Evolutionary conservation across 2,797 vertebrate genomes (phyloP).

Genomic region (Setipinna tenuifilis): DNA sequence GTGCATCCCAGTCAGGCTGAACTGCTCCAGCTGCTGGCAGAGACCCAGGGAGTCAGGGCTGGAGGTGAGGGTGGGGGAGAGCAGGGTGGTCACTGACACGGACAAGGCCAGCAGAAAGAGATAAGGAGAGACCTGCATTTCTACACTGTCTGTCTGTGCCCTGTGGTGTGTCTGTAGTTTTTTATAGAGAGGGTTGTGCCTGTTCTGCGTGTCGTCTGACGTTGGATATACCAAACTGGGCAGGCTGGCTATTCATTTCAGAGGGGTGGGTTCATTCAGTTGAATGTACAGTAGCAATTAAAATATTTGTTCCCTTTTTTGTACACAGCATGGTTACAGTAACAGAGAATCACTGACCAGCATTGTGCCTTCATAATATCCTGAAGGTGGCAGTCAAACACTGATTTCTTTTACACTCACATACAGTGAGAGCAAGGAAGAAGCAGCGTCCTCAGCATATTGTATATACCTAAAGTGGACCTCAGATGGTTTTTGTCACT

Average conservation of each 20-base stretch:
- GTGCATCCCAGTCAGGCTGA: constrained; percentile 57
- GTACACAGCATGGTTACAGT: not conserved
- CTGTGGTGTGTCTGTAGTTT: constrained; percentile 26
- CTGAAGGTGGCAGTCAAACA: constrained; percentile 7
- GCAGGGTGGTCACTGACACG: constrained; percentile 5
- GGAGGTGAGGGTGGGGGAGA: constrained; percentile 23
- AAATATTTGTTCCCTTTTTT: not conserved
- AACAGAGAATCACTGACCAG: not conserved
- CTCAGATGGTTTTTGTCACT: no score
- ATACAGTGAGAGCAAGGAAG: not conserved
- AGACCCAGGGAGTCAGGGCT: constrained; percentile 2
- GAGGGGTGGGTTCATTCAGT: not conserved
- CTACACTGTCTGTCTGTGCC: not conserved
- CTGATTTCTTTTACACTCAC: not conserved
- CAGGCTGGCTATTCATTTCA: not conserved
- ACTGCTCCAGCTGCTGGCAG: constrained; percentile 49
- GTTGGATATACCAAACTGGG: not conserved
- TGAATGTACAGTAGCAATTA: no score
- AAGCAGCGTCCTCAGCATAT: not conserved
- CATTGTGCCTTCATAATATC: not conserved
- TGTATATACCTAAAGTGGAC: no score
- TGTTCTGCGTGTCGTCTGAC: constrained; percentile 16
- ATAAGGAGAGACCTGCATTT: constrained; percentile 51
- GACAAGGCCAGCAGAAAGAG: constrained; percentile 44
- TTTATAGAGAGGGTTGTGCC: constrained; percentile 43